Base-by-base conservation (phyloP, 2,888 invertebrate species). In the Troides helena region DNA sequence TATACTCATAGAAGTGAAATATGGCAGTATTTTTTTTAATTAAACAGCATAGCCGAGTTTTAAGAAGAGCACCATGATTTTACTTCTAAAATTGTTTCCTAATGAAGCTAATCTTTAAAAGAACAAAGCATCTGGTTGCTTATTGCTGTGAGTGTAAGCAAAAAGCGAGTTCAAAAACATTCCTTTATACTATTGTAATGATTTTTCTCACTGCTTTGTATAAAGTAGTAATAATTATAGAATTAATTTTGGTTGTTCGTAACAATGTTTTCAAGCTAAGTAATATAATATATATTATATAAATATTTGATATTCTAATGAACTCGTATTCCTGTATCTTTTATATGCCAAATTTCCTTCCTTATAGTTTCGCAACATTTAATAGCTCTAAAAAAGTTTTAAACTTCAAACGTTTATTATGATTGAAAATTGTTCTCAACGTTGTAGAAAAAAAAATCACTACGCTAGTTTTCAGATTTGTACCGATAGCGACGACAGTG, bases 401-500 rank as follows among this genome's bases (percentile, higher is more conserved):
- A 50, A 17, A 50, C 0, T 50, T 50, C 4, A 17, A 14, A 50
- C 10, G 50, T 50, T 50, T 50, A 17, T 50, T 14, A 50, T 18
- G 4, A 18, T 50, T 50, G 10, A 39, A 30, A 30, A 30, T 30
- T 30, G 3, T 30, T 30, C 3, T 30, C 30, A 30, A 30, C 5
- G 30, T 30, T 30, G 30, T 30, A 30, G 30, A 30, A 30, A 30
- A 30, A 25, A 30, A 30, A 30, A 30, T 4, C 30, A 30, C 30
- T 30, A 30, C 3, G 30, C 30, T 30, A 30, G 50, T 18, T 50
- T 75, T 75, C 77, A 78, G 80, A 81, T 85, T 82, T 84, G 85
- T 81, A 84, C 85, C 76, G 85, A 78, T 86, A 50, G 50, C 79
- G 78, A 74, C 74, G 78, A 74, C 74, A 76, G 73, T 65, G 71